These are phyloP conservation scores for Eriocheir sinensis DNA, from an alignment of 1,140 invertebrate genomes.

Conservation along the genomic window DNA sequence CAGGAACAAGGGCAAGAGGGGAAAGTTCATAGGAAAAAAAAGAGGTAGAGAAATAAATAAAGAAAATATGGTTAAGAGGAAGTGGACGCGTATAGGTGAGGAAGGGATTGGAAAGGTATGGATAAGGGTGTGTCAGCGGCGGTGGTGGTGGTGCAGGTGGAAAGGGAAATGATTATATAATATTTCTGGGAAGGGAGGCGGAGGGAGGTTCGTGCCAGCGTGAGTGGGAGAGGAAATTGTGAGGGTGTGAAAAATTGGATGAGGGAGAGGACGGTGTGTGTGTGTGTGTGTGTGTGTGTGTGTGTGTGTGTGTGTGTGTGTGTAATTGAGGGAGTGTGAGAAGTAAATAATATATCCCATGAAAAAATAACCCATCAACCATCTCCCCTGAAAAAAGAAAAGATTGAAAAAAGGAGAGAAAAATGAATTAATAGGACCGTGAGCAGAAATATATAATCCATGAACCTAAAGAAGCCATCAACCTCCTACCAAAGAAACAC, in stretches of 20 bases:
- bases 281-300: background rate
- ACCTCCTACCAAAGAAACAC: too few species aligned
- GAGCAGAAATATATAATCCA: too few species aligned
- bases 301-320: slow-evolving; percentile 43
- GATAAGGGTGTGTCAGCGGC: background rate
- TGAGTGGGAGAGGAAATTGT: background rate
- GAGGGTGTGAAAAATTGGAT: background rate
- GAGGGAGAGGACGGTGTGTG: background rate
- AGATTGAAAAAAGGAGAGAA: background rate
- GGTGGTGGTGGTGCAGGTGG: background rate
- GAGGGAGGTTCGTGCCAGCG: background rate
- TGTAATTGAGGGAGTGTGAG: background rate
- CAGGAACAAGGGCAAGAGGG: too few species aligned
- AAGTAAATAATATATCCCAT: too few species aligned
- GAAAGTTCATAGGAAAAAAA: too few species aligned
- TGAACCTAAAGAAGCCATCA: too few species aligned
- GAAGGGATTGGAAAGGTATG: background rate
- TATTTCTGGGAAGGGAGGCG: background rate
- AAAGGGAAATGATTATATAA: background rate
- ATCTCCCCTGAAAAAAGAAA: too few species aligned
- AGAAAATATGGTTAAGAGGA: too few species aligned
- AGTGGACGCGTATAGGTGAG: too few species aligned
- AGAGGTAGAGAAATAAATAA: background rate
- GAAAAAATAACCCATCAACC: background rate
- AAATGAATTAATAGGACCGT: too few species aligned